phyloP scores from a whole-genome alignment of 2,888 invertebrate species.

The Mythimna impura region DNA sequence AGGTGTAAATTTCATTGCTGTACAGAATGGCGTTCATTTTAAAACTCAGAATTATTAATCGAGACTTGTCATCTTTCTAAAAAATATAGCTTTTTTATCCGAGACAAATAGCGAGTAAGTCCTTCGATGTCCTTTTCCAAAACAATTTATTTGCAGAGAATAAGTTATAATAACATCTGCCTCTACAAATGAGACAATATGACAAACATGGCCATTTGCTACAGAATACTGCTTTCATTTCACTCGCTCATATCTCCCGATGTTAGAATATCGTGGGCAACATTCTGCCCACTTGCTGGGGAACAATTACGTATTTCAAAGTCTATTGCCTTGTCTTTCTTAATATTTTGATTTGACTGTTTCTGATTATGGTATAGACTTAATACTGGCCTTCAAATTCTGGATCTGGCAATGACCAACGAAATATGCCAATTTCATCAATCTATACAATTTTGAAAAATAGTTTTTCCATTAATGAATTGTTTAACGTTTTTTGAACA shows the following conservation, averaged over 20 bases:
- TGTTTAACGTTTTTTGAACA: no score
- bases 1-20: background rate
- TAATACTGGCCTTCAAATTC: background rate
- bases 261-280: conserved; percentile 69
- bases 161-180: conserved; percentile 51
- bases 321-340: conserved; percentile 30
- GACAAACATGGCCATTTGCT: conserved; percentile 54
- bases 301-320: conserved; percentile 63
- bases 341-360: background rate
- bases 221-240: conserved; percentile 73
- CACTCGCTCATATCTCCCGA: conserved; percentile 71
- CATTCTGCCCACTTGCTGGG: conserved; percentile 74
- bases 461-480: no score
- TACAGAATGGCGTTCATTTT: background rate
- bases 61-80: background rate
- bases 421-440: no score
- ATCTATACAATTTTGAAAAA: no score
- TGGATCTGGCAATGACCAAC: no score
- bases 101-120: conserved; percentile 10
- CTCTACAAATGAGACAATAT: conserved; percentile 52
- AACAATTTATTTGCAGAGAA: conserved; percentile 33
- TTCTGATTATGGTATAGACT: background rate
- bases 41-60: background rate
- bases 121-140: conserved; percentile 25
- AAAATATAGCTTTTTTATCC: conserved; percentile 5